Percentiles rank a stretch among this genome's conserved stretches.
These are phyloP conservation scores for Cerceris rybyensis DNA, from an alignment of 2,888 invertebrate species.

Conservation along the genomic window DNA sequence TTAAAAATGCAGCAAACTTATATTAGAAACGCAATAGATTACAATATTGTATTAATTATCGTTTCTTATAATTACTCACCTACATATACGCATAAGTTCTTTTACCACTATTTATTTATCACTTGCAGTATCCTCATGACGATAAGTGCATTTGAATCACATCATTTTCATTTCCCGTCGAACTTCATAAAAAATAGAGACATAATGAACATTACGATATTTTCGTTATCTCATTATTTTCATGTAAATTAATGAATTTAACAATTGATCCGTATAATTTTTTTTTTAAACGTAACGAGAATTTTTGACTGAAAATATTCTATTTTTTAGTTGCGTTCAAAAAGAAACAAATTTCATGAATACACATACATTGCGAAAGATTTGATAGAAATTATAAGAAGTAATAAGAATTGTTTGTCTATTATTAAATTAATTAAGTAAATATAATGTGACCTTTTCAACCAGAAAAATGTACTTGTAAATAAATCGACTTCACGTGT, in stretches of 20 bases:
- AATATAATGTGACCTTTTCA: conserved; percentile 15
- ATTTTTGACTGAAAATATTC: conserved; percentile 30
- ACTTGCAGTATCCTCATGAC: conserved; percentile 57
- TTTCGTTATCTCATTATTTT: conserved; percentile 14
- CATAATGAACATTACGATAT: conserved; percentile 19
- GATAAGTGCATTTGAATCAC: conserved; percentile 58
- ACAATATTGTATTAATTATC: conserved; percentile 39
- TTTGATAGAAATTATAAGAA: conserved; percentile 31
- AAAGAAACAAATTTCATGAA: neutral
- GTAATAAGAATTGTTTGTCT: conserved; percentile 19
- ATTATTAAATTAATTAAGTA: conserved; percentile 29
- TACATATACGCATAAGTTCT: conserved; percentile 40
- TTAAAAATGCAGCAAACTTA: conserved; percentile 31
- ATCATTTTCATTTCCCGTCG: conserved; percentile 41
- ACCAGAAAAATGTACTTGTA: conserved; percentile 27
- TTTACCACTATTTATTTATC: conserved; percentile 61
- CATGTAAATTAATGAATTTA: conserved; percentile 6
- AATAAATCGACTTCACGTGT: conserved; percentile 40
- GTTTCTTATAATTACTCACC: conserved; percentile 50
- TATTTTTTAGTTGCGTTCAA: conserved; percentile 25
- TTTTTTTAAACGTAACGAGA: conserved; percentile 19
- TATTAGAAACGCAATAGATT: conserved; percentile 35
- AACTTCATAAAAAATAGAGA: conserved; percentile 20
- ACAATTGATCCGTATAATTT: conserved; percentile 14
- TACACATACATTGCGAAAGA: conserved; percentile 16